Conservation (phyloP, 2,113 vertebrate species). For the Notarius quadriscutis region DNA sequence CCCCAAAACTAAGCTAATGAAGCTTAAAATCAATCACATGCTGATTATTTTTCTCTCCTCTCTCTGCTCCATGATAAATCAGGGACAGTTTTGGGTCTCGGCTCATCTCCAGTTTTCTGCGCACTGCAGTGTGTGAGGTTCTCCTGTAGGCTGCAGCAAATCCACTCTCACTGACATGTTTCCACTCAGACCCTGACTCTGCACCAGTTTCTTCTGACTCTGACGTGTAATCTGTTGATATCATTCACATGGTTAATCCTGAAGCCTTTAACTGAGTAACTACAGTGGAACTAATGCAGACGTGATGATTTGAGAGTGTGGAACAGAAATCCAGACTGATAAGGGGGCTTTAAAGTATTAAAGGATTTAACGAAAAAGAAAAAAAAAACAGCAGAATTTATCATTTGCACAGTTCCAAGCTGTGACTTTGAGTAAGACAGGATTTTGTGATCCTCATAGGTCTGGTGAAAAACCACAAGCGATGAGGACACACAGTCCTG, state of each 20-base stretch:
- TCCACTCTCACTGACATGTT: neutral
- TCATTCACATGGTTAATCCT: neutral
- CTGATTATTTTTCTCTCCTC: neutral
- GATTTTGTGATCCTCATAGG: too few relatives aligned
- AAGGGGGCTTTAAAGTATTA: too few relatives aligned
- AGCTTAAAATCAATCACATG: neutral
- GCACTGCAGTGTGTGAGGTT: neutral
- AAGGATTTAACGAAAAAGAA: too few relatives aligned
- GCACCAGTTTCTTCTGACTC: neutral
- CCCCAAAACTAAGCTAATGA: neutral
- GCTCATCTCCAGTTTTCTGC: neutral
- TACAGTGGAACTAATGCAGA: neutral
- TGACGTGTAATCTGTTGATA: too few relatives aligned
- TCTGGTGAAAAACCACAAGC: neutral
- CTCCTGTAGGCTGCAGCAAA: conserved; percentile 4
- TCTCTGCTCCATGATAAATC: neutral
- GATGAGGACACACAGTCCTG: neutral
- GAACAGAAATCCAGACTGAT: too few relatives aligned
- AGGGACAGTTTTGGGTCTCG: neutral
- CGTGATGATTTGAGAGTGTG: too few relatives aligned
- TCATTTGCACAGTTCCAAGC: neutral
- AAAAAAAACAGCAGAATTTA: too few relatives aligned
- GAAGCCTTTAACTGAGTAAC: neutral
- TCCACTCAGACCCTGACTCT: neutral
- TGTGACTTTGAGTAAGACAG: neutral